Evolutionary conservation across 2,888 invertebrate genomes (phyloP).

Genomic region (Ophioninae sp.): DNA sequence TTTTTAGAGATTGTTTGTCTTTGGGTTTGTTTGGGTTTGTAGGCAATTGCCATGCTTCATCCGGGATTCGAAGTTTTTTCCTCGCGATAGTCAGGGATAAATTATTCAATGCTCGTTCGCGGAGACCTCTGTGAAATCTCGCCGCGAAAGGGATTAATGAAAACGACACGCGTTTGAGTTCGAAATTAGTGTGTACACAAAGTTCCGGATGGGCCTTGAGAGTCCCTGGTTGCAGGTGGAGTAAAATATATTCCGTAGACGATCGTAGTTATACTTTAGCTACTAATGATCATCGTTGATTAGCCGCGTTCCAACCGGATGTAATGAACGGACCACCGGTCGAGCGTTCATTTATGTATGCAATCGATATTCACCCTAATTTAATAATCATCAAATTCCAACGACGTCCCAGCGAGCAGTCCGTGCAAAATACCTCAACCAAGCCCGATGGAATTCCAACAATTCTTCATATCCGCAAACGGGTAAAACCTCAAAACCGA

Average conservation of each 20-base stretch:
- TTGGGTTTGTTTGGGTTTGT: not conserved
- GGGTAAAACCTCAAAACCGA: no score
- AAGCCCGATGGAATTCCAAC: no score
- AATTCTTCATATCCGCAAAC: no score
- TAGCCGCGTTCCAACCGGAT: conserved; percentile 13
- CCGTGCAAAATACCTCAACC: no score
- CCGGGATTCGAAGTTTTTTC: conserved; percentile 54
- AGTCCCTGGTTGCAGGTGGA: not conserved
- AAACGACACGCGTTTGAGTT: conserved; percentile 33
- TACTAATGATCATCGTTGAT: conserved; percentile 14
- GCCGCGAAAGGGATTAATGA: conserved; percentile 21
- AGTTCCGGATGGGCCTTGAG: conserved; percentile 16
- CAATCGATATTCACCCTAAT: not conserved
- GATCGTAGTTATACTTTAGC: conserved; percentile 4
- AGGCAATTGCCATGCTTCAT: conserved; percentile 38
- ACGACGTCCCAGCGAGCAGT: no score
- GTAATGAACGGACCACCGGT: not conserved
- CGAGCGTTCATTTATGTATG: not conserved
- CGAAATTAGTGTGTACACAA: conserved; percentile 14
- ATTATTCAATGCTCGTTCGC: conserved; percentile 55
- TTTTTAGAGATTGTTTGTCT: not conserved
- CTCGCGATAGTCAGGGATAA: conserved; percentile 57
- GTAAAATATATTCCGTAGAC: not conserved
- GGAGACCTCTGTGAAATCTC: conserved; percentile 22
- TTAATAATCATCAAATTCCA: not conserved